phyloP scores from a whole-genome alignment of 2,888 invertebrate genomes.

The Melolontha melolontha region DNA sequence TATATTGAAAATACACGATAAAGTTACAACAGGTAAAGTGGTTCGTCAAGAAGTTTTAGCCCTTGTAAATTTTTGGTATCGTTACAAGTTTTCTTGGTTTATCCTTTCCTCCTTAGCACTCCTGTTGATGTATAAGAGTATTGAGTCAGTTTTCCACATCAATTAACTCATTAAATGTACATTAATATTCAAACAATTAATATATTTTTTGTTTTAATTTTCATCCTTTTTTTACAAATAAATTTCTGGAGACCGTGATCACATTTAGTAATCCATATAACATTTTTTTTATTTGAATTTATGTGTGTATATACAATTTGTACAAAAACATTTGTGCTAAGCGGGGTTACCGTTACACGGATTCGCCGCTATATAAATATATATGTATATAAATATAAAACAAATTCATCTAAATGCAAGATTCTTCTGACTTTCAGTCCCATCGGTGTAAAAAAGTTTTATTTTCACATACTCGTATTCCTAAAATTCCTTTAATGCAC shows the following conservation, averaged over 20 bases:
- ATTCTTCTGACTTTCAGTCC: slow-evolving; percentile 34
- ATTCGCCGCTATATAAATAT: slow-evolving; percentile 11
- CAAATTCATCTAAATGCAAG: slow-evolving; percentile 28
- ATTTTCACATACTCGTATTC: slow-evolving; percentile 11
- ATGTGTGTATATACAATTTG: slow-evolving; percentile 44
- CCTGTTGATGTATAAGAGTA: no score
- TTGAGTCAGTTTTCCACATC: no score
- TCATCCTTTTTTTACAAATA: slow-evolving; percentile 25
- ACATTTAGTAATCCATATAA: slow-evolving; percentile 60
- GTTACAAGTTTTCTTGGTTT: slow-evolving; percentile 13
- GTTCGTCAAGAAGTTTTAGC: slow-evolving; percentile 34
- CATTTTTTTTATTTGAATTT: slow-evolving; percentile 46
- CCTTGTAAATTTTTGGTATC: slow-evolving; percentile 8
- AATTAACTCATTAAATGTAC: no score
- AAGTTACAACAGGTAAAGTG: slow-evolving; percentile 54
- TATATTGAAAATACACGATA: slow-evolving; percentile 55
- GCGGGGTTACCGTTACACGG: slow-evolving; percentile 10
- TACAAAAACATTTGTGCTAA: slow-evolving; percentile 45
- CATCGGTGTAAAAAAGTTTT: slow-evolving; percentile 22
- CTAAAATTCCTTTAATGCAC: slow-evolving; percentile 43
- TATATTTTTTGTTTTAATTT: no score
- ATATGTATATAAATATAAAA: slow-evolving; percentile 32
- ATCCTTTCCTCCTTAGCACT: not conserved
- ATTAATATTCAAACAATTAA: no score
- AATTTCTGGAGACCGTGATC: slow-evolving; percentile 58